Percentiles rank a stretch among this genome's conserved stretches.
These are phyloP conservation scores for Orbicella faveolata DNA, from an alignment of 64 coral and sea anemone species.

Conservation along the genomic window DNA sequence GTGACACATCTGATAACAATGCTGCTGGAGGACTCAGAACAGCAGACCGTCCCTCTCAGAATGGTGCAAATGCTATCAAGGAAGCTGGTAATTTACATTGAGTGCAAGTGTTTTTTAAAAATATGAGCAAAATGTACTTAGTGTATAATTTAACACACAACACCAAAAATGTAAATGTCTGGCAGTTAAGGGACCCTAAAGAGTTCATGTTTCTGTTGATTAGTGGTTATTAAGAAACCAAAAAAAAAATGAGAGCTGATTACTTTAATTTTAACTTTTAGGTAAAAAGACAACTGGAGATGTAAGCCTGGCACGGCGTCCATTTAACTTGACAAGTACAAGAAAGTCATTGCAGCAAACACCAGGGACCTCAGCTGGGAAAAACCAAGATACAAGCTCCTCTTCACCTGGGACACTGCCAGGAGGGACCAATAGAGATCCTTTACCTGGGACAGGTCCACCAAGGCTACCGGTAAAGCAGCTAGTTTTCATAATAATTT, in stretches of 20 bases:
- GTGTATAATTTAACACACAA: too few relatives aligned
- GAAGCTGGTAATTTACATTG: constrained; percentile 17
- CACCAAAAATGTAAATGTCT: too few relatives aligned
- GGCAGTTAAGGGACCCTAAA: too few relatives aligned
- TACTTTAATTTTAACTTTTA: neutral
- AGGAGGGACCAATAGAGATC: neutral
- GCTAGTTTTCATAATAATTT: too few relatives aligned
- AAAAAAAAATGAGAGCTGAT: neutral
- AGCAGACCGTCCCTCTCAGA: constrained; percentile 20
- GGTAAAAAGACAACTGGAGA: constrained; percentile 11
- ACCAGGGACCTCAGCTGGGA: neutral
- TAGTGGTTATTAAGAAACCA: too few relatives aligned
- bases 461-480: neutral
- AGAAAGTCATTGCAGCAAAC: neutral
- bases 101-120: too few relatives aligned
- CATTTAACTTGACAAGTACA: neutral
- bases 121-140: too few relatives aligned
- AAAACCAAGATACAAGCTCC: constrained; percentile 3
- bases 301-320: neutral
- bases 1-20: constrained; percentile 44
- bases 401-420: neutral
- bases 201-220: too few relatives aligned
- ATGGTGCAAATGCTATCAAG: constrained; percentile 34
- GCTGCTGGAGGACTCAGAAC: constrained; percentile 47
- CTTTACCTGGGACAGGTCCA: neutral